Evolutionary conservation across 2,113 vertebrate species (phyloP).

Genomic region (Anarrhichthys ocellatus): DNA sequence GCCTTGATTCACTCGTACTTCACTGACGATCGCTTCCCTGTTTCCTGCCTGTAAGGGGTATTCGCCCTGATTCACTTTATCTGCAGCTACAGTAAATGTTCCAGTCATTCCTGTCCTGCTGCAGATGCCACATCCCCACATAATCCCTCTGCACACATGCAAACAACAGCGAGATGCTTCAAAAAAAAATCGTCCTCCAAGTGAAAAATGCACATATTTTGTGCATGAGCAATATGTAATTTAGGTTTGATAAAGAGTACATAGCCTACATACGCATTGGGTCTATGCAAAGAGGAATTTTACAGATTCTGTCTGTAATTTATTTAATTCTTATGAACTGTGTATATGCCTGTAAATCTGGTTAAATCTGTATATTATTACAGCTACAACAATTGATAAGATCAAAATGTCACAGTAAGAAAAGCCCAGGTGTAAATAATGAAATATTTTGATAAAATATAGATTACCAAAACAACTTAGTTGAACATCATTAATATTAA

Average conservation of each 20-base stretch:
- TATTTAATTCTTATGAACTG: neutral
- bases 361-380: neutral
- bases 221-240: neutral
- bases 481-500: neutral
- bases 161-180: neutral
- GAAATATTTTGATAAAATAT: neutral
- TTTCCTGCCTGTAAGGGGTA: neutral
- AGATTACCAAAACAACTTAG: neutral
- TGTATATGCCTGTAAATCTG: neutral
- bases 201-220: neutral
- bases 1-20: neutral
- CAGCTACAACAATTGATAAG: neutral
- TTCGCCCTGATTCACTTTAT: neutral
- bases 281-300: neutral
- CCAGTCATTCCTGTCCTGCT: constrained; percentile 2
- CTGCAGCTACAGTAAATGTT: neutral
- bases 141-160: constrained; percentile 8
- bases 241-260: neutral
- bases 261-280: neutral
- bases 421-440: neutral
- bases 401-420: neutral
- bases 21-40: constrained; percentile 3
- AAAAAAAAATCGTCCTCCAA: neutral
- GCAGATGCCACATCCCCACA: constrained; percentile 10
- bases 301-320: neutral